A percentile compares a stretch with the other conserved stretches of the same genome.
phyloP scores from a whole-genome alignment of 2,888 invertebrate genomes.

The Mimas tiliae region DNA sequence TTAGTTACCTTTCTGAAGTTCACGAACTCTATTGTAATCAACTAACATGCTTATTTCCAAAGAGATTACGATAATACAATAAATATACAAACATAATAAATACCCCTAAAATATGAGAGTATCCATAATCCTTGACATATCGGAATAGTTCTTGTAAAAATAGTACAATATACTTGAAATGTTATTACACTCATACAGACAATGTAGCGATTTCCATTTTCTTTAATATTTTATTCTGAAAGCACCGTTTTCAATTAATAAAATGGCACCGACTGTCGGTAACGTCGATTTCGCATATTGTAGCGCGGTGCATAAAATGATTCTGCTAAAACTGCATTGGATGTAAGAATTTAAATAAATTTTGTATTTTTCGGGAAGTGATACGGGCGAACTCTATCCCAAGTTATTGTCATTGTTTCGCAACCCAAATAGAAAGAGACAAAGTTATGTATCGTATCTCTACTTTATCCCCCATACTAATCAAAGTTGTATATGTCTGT shows the following conservation, averaged over 20 bases:
- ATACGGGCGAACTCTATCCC: too few species aligned
- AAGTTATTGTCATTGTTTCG: too few species aligned
- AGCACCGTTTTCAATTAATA: slow-evolving; percentile 23
- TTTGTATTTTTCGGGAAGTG: neutral
- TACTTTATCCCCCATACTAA: too few species aligned
- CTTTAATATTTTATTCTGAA: slow-evolving; percentile 20
- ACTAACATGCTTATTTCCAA: too few species aligned
- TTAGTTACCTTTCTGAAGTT: too few species aligned
- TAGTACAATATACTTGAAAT: neutral
- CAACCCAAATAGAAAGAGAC: too few species aligned
- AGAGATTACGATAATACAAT: too few species aligned
- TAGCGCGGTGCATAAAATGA: neutral
- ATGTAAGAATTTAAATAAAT: slow-evolving; percentile 5
- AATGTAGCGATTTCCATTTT: slow-evolving; percentile 11
- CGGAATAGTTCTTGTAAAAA: neutral
- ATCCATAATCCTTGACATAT: neutral
- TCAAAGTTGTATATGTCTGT: too few species aligned
- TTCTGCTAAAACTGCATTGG: slow-evolving; percentile 6
- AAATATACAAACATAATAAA: neutral
- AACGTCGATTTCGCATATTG: slow-evolving; percentile 22
- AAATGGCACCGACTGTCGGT: slow-evolving; percentile 12
- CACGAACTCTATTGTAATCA: too few species aligned
- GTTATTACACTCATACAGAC: slow-evolving; percentile 15
- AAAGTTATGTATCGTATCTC: too few species aligned
- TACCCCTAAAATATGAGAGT: neutral